Base-by-base conservation (phyloP, 2,888 invertebrate genomes). In the Coelinius sp. region DNA sequence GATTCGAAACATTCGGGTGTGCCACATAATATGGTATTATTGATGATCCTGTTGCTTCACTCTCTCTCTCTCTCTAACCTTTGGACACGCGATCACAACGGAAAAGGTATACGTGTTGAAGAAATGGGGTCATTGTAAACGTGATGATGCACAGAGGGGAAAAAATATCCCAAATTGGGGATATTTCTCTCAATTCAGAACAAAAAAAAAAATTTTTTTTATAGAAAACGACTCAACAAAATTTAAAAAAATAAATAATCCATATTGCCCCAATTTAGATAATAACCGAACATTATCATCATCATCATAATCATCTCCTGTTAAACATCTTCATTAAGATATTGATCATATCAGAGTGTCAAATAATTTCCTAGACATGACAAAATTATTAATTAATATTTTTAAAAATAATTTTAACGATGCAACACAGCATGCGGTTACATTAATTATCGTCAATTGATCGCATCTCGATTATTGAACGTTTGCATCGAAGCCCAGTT, bases 11-110 rank as follows among this genome's bases (percentile, higher is more conserved):
- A 62, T 62, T 69, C 31, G 62, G 62, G 38, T 63, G 63, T 22
- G 74, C 70, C 52, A 65, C 25, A 78, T 81, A 79, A 80, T 77
- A 73, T 78, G 63, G 74, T 78, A 76, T 81, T 80, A 81, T 76
- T 81, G 80, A 81, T 81, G 80, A 78, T 77, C 38, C 70, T 69
- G 69, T 75, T 71, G 73, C 46, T 25, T 69, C 67, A 73, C 67
- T 75, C 75, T 77, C 77, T 77, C 52, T n/a, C 10, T 12, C 25
- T 24, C 35, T 75, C 38, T 73, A 75, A 67, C 52, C 25, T 59
- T 17, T 25, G 10, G 38, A 67, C 69, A 69, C 44, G 62, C 59
- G 31, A 69, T 35, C 69, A 31, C 17, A 17, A 31, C 4, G 3
- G 14, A 25, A 46, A 69, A 20, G 17, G 17, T 62, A 46, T 49